These are phyloP conservation scores for Gymnarchus niloticus DNA, from an alignment of 2,113 vertebrate species.

Conservation along the genomic window DNA sequence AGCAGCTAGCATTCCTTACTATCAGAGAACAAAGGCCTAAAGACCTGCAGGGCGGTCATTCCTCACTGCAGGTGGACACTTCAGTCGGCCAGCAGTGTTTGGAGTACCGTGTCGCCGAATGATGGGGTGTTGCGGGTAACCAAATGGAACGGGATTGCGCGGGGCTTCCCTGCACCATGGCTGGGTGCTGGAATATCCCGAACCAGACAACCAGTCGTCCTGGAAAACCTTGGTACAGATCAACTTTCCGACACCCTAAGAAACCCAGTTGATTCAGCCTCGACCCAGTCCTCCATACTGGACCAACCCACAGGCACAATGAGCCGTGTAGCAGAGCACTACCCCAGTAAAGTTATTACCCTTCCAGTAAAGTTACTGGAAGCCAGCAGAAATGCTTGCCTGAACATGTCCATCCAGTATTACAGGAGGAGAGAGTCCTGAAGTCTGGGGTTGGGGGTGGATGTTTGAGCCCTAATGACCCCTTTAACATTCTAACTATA, in stretches of 20 bases:
- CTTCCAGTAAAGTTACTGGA: neutral
- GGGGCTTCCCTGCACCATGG: neutral
- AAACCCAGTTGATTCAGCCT: neutral
- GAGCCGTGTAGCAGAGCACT: neutral
- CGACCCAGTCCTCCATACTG: neutral
- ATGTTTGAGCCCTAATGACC: neutral
- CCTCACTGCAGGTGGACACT: neutral
- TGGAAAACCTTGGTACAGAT: neutral
- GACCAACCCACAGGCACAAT: neutral
- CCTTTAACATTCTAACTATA: constrained; percentile 16
- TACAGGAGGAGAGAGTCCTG: neutral
- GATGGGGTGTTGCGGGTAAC: neutral
- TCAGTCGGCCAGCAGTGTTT: neutral
- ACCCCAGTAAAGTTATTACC: neutral
- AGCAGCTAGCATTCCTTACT: neutral
- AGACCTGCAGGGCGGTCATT: neutral
- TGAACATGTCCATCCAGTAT: neutral
- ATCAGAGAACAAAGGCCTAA: neutral
- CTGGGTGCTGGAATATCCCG: neutral
- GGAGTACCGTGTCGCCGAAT: neutral
- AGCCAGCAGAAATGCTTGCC: neutral
- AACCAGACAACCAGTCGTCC: neutral
- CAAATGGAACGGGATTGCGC: neutral
- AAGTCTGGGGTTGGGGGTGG: neutral
- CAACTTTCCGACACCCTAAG: neutral